A percentile compares a stretch with the other conserved stretches of the same genome.
Conservation (phyloP, 2,797 vertebrate genomes). For the Decapterus maruadsi region DNA sequence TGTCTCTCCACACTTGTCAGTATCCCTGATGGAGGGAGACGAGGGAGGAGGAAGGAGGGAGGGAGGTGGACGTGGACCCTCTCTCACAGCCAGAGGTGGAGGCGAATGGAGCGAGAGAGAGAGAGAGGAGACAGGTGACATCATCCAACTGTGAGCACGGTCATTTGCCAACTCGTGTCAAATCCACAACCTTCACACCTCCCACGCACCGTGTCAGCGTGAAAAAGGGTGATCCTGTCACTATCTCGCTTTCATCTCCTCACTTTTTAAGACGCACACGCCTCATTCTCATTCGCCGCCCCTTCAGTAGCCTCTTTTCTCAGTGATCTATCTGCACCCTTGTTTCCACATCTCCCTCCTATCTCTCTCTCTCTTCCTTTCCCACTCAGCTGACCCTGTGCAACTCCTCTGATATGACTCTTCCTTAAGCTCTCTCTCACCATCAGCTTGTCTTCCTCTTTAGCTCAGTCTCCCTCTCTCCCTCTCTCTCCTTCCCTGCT, state of each 20-base stretch:
- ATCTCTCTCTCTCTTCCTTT: conserved; percentile 5
- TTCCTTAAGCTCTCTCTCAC: conserved; percentile 45
- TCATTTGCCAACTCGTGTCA: conserved; percentile 54
- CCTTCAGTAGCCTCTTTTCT: not conserved
- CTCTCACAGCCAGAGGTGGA: conserved; percentile 3
- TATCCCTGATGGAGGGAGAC: conserved; percentile 18
- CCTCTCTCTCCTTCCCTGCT: conserved; percentile 29
- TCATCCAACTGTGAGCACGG: conserved; percentile 53
- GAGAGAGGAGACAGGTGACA: conserved; percentile 36
- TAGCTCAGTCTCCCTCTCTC: conserved; percentile 24
- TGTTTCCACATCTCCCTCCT: not conserved
- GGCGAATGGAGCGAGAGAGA: conserved; percentile 12
- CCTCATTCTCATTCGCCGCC: not conserved
- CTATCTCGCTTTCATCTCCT: conserved; percentile 6
- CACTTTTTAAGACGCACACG: conserved; percentile 1
- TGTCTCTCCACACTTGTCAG: conserved; percentile 2
- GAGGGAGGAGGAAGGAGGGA: conserved; percentile 2
- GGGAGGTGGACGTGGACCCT: conserved; percentile 4
- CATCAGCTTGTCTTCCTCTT: conserved; percentile 23
- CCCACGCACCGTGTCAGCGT: conserved; percentile 45
- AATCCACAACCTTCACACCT: conserved; percentile 53
- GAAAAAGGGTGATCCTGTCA: conserved; percentile 38
- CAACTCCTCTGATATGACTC: conserved; percentile 21
- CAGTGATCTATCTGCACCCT: conserved; percentile 14
- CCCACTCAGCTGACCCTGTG: conserved; percentile 40